Conservation (phyloP, 2,888 invertebrate genomes). For the Lepidochrysops patricia region DNA sequence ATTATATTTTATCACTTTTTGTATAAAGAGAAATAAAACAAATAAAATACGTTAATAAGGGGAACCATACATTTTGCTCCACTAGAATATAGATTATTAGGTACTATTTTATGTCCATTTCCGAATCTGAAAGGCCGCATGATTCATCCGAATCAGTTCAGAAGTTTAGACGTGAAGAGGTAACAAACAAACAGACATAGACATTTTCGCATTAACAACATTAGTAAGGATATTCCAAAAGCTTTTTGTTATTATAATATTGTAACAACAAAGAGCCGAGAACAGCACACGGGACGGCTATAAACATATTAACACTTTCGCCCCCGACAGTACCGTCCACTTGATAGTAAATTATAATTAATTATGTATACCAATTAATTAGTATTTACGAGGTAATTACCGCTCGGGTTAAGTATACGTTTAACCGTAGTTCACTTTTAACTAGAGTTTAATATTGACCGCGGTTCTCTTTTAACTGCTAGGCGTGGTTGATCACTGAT, state of each 20-base stretch:
- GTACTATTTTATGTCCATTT: too few relatives aligned
- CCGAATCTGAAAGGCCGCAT: too few relatives aligned
- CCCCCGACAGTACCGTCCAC: constrained; percentile 22
- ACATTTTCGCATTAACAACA: too few relatives aligned
- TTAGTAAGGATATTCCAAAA: background rate
- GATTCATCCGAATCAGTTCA: too few relatives aligned
- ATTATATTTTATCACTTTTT: too few relatives aligned
- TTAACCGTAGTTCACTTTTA: background rate
- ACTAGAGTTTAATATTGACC: background rate
- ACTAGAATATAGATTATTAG: too few relatives aligned
- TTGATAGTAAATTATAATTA: constrained; percentile 33
- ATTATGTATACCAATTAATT: constrained; percentile 32
- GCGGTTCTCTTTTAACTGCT: background rate
- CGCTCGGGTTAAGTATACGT: background rate
- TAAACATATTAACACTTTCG: constrained; percentile 7
- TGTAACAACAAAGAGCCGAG: background rate
- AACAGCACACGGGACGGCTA: background rate
- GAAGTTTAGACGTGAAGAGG: too few relatives aligned
- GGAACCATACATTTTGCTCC: too few relatives aligned
- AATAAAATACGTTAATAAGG: too few relatives aligned
- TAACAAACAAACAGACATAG: too few relatives aligned
- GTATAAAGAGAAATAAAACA: too few relatives aligned
- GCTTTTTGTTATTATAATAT: background rate
- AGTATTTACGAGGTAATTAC: constrained; percentile 34
- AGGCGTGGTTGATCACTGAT: background rate